These are phyloP conservation scores for Danionella dracula DNA, from an alignment of 2,797 vertebrate species.

Conservation along the genomic window DNA sequence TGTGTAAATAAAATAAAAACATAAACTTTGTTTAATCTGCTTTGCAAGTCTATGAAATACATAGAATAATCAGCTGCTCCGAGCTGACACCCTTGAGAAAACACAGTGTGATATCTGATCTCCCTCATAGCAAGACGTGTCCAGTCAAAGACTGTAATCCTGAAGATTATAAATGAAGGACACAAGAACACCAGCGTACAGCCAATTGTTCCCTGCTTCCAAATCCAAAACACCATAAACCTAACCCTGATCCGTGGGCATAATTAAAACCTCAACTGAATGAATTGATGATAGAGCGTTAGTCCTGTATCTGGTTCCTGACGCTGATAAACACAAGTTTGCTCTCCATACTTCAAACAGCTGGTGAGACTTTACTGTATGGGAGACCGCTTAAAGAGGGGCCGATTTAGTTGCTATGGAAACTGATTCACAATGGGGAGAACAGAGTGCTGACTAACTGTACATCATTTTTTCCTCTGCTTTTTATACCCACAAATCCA, in stretches of 20 bases:
- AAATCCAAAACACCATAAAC: slow-evolving; percentile 2
- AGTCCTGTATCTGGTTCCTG: slow-evolving; percentile 33
- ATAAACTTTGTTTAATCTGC: too few relatives aligned
- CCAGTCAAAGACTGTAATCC: background rate
- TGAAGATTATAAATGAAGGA: background rate
- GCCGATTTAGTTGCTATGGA: slow-evolving; percentile 52
- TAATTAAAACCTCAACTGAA: slow-evolving; percentile 27
- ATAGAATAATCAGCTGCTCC: too few relatives aligned
- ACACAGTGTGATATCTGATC: background rate
- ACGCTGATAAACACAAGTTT: slow-evolving; percentile 26
- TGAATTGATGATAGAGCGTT: slow-evolving; percentile 36
- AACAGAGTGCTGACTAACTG: slow-evolving; percentile 55
- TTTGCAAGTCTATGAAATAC: too few relatives aligned
- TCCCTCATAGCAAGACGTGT: background rate
- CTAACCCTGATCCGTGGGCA: slow-evolving; percentile 5
- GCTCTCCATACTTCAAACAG: slow-evolving; percentile 45
- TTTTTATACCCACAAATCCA: slow-evolving; percentile 43
- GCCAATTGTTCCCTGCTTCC: background rate
- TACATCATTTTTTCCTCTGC: slow-evolving; percentile 42
- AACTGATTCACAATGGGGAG: slow-evolving; percentile 55
- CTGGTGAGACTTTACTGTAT: slow-evolving; percentile 50
- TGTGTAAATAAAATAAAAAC: too few relatives aligned
- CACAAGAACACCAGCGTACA: background rate
- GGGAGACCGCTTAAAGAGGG: slow-evolving; percentile 46
- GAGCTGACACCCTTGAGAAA: too few relatives aligned